Evolutionary conservation across 2,113 vertebrate species (phyloP), one percentile per base, ranked within the genome.

Genomic region (Megalops atlanticus): DNA sequence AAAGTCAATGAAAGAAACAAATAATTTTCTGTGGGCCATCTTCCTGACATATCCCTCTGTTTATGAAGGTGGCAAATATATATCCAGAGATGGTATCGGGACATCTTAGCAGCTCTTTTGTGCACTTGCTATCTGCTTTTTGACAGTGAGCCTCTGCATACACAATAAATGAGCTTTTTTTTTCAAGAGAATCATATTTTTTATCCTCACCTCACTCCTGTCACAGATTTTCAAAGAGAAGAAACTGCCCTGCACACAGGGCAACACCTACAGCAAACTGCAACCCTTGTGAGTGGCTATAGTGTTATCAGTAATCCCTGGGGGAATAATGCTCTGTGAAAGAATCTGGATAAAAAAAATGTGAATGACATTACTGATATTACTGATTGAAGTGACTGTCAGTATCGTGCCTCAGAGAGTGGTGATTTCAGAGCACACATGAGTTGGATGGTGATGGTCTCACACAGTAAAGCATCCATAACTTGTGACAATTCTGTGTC

Each of bases 61-160:
- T 35, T 38, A 15, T 47, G 41, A 24, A 70, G 47, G 27, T 14
- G 33, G n/a, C 40, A 35, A 75, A 64, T 76, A 31, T 41, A 79
- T 68, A 33, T 68, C 39, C 73, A 64, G 24, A 58, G 39, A 52
- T 72, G 64, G 68, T 70, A 74, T 71, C 79, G 27, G 45, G 47
- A 70, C 49, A 45, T 73, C 74, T 73, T 68, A 69, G 58, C 75
- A 38, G 45, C 64, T 54, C 64, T 71, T 70, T 31, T 71, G 64
- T 43, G 68, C 52, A 36, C 21, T 0, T 43, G 6, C 33, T 58
- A 43, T 41, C 45, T 58, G 16, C 21, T 47, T 14, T 54, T 27
- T 33, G 39, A 36, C 21, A 64, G 47, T 24, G 45, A 80, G 74
- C 45, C 70, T 45, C 39, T 38, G 64, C 41, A 39, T n/a, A 11